Conservation (phyloP, 2,113 vertebrate species). For the Cyphomyrus discorhynchus region DNA sequence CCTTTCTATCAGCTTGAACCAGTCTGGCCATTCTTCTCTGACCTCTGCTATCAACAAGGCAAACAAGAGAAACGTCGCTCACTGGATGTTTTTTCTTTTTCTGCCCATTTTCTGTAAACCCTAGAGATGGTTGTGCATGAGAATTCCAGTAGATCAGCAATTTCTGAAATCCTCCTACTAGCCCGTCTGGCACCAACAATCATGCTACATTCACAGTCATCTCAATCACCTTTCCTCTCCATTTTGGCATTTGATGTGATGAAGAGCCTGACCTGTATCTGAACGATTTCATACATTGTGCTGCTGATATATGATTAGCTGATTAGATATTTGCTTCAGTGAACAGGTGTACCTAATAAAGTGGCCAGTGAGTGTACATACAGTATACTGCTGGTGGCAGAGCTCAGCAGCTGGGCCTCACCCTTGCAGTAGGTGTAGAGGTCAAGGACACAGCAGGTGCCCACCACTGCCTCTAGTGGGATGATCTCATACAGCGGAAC, state of each 20-base stretch:
- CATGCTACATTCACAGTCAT: neutral
- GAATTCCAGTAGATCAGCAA: neutral
- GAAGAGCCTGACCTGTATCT: neutral
- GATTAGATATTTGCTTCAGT: neutral
- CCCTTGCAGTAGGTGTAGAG: conserved; percentile 98
- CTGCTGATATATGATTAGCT: neutral
- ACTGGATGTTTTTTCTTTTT: neutral
- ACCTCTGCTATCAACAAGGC: neutral
- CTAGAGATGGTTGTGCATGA: neutral
- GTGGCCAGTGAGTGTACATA: neutral
- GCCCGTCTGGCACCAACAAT: neutral
- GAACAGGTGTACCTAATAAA: neutral
- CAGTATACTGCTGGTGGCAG: neutral
- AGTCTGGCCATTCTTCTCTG: neutral
- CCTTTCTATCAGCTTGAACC: neutral
- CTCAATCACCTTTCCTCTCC: neutral
- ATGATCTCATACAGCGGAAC: conserved; percentile 97
- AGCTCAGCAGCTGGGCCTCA: conserved; percentile 38
- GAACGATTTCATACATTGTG: neutral
- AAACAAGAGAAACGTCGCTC: neutral
- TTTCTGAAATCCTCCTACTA: neutral
- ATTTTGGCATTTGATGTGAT: neutral
- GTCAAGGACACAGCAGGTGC: conserved; percentile 88
- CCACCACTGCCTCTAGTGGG: conserved; percentile 92
- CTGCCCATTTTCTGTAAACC: neutral